A percentile compares a stretch with the other conserved stretches of the same genome.
These are phyloP conservation scores for Drosophila sp. DNA, from an alignment of 1,140 invertebrate species.

Conservation along the genomic window DNA sequence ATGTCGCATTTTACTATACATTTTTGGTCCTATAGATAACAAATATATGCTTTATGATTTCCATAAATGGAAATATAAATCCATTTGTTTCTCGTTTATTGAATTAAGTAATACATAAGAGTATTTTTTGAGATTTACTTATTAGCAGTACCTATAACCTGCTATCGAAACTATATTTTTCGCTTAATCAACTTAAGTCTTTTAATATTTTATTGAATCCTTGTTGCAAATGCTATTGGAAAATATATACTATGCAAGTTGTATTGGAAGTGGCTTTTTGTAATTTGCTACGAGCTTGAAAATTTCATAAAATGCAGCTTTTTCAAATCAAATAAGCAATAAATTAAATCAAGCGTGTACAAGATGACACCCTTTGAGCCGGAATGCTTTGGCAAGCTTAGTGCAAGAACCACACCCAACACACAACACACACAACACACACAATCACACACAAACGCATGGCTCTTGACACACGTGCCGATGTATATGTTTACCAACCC, in stretches of 20 bases:
- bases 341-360: constrained; percentile 66
- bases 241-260: too few relatives aligned
- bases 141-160: too few relatives aligned
- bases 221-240: background rate
- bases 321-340: constrained; percentile 60
- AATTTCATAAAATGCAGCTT: constrained; percentile 38
- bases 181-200: too few relatives aligned
- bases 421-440: background rate
- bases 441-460: background rate
- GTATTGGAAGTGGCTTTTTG: constrained; percentile 12
- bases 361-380: constrained; percentile 66
- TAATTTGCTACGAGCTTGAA: constrained; percentile 1
- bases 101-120: too few relatives aligned
- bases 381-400: constrained; percentile 49
- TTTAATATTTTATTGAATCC: too few relatives aligned
- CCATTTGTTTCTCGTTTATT: too few relatives aligned
- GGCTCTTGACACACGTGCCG: constrained; percentile 57
- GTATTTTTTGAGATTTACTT: too few relatives aligned
- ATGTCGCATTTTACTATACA: constrained; percentile 1
- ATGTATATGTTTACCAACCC: constrained; percentile 12
- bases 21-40: too few relatives aligned
- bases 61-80: too few relatives aligned
- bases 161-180: too few relatives aligned
- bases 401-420: constrained; percentile 20
- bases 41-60: too few relatives aligned